These are phyloP conservation scores for Geodia barretti DNA, from an alignment of 37 sponge, comb jelly and placozoan species.

Conservation along the genomic window DNA sequence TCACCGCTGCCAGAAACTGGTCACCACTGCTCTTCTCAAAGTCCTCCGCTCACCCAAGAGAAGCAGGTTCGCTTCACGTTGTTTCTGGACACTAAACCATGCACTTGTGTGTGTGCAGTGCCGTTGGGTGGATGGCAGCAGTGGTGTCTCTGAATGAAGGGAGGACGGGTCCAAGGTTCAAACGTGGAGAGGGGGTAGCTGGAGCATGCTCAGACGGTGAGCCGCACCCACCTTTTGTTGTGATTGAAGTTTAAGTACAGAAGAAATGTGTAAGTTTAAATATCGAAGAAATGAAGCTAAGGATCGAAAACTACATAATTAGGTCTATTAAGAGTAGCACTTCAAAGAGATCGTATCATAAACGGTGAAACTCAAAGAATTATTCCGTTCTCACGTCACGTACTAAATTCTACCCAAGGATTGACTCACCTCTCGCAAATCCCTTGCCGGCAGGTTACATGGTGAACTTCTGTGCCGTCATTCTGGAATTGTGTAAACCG, in stretches of 20 bases:
- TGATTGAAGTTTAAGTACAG: no score
- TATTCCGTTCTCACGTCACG: no score
- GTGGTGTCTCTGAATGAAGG: constrained; percentile 70
- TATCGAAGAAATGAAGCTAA: no score
- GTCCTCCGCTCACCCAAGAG: constrained; percentile 41
- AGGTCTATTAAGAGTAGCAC: no score
- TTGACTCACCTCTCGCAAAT: no score
- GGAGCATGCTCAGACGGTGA: constrained; percentile 62
- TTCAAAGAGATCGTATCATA: no score
- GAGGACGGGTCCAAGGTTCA: constrained; percentile 64
- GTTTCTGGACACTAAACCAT: background rate
- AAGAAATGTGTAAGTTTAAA: no score
- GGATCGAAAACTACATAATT: no score
- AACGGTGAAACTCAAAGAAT: no score
- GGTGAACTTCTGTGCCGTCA: constrained; percentile 82
- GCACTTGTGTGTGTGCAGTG: constrained; percentile 33
- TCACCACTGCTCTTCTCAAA: constrained; percentile 39
- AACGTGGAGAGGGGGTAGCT: background rate
- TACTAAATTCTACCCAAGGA: no score
- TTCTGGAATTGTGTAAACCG: constrained; percentile 77
- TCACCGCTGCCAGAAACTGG: constrained; percentile 30
- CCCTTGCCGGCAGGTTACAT: constrained; percentile 62
- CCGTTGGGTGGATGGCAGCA: constrained; percentile 73
- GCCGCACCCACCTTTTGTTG: background rate
- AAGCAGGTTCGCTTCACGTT: constrained; percentile 18